These are phyloP conservation scores for Lithophane ornitopus DNA, from an alignment of 2,888 invertebrate species.

Conservation along the genomic window DNA sequence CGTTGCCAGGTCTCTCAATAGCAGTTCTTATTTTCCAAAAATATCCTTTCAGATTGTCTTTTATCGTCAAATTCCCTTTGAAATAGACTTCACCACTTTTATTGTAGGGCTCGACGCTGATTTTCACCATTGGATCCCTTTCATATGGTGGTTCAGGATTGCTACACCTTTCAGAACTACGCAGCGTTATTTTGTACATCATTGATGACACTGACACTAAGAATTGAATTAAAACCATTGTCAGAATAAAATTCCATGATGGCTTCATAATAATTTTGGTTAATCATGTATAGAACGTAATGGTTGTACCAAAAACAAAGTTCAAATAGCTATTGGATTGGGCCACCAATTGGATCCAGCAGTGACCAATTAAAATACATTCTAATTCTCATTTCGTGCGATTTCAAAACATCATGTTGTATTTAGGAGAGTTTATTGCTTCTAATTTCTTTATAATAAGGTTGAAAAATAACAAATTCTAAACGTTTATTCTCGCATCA, in stretches of 20 bases:
- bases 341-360: conserved; percentile 13
- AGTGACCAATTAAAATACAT: conserved; percentile 48
- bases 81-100: conserved; percentile 64
- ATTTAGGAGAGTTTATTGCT: neutral
- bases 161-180: conserved; percentile 58
- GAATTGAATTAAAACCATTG: conserved; percentile 19
- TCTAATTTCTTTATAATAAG: conserved; percentile 55
- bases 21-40: conserved; percentile 67
- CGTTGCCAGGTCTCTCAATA: conserved; percentile 50
- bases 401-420: conserved; percentile 19
- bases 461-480: conserved; percentile 9
- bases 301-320: neutral
- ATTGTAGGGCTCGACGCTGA: conserved; percentile 54
- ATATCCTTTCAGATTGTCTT: conserved; percentile 64
- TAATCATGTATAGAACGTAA: conserved; percentile 23
- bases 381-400: conserved; percentile 49
- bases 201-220: conserved; percentile 28
- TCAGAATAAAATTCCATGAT: conserved; percentile 29
- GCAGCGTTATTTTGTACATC: conserved; percentile 57
- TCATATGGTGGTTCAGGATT: conserved; percentile 67
- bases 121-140: conserved; percentile 37
- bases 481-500: conserved; percentile 27
- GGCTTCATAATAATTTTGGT: conserved; percentile 38
- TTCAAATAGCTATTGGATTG: conserved; percentile 20
- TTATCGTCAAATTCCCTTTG: conserved; percentile 67